These are phyloP conservation scores for Serripes groenlandicus DNA, from an alignment of 2,888 invertebrate species.

Conservation along the genomic window DNA sequence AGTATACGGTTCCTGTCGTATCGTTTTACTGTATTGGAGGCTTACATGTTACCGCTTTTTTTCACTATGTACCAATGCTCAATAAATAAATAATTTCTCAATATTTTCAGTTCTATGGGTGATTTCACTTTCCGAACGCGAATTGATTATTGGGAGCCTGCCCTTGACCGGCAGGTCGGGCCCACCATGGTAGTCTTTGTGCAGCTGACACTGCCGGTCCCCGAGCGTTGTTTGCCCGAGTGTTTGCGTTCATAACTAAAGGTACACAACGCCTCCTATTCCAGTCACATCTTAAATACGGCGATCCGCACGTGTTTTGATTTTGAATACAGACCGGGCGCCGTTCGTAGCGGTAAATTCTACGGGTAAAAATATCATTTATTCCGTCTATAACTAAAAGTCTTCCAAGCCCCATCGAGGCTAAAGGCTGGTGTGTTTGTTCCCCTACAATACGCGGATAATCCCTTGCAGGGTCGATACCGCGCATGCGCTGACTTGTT, in stretches of 20 bases:
- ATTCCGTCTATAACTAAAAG: slow-evolving; percentile 76
- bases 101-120: background rate
- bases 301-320: slow-evolving; percentile 71
- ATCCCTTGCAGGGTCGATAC: slow-evolving; percentile 72
- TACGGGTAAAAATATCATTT: slow-evolving; percentile 72
- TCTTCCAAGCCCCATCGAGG: slow-evolving; percentile 76
- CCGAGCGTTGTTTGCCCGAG: slow-evolving; percentile 25
- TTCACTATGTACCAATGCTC: too few relatives aligned
- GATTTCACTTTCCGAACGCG: slow-evolving; percentile 47
- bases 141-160: slow-evolving; percentile 44
- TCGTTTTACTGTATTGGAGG: too few relatives aligned
- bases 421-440: slow-evolving; percentile 70
- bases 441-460: slow-evolving; percentile 74
- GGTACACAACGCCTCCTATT: slow-evolving; percentile 73
- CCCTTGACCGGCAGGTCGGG: slow-evolving; percentile 27
- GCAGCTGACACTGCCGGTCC: slow-evolving; percentile 30
- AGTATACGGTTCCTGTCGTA: too few relatives aligned
- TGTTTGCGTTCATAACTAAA: slow-evolving; percentile 68
- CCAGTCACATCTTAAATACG: slow-evolving; percentile 77
- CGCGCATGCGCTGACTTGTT: slow-evolving; percentile 68
- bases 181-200: slow-evolving; percentile 69
- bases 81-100: background rate
- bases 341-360: slow-evolving; percentile 70
- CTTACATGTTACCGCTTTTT: too few relatives aligned
- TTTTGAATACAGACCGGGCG: slow-evolving; percentile 70